Evolutionary conservation across 1,140 invertebrate genomes (phyloP).

Genomic region (Caenorhabditis inopinata): DNA sequence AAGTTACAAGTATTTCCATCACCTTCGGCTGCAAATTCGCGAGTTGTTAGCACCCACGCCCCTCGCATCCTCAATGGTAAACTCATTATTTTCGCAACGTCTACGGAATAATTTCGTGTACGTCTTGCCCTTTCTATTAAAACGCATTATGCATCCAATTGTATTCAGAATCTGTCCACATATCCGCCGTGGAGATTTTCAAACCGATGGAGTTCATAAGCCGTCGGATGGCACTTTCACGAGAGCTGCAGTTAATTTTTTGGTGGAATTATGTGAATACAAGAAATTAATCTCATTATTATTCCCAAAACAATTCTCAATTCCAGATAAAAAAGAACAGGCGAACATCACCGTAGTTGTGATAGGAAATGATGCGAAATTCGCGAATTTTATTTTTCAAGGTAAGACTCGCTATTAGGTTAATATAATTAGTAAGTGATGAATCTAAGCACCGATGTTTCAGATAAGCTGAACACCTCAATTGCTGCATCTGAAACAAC

Average conservation of each 20-base stretch:
- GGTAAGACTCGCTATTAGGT: too few relatives aligned
- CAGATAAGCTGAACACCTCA: too few relatives aligned
- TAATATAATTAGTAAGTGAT: neutral
- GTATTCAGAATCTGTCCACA: constrained; percentile 37
- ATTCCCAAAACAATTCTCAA: neutral
- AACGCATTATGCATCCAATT: neutral
- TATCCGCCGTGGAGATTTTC: constrained; percentile 34
- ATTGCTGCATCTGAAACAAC: too few relatives aligned
- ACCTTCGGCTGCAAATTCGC: neutral
- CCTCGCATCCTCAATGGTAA: neutral
- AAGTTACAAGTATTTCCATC: constrained; percentile 37
- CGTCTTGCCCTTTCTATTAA: too few relatives aligned
- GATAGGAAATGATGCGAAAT: constrained; percentile 23
- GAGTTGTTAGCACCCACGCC: neutral
- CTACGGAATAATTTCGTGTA: neutral
- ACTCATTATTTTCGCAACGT: neutral
- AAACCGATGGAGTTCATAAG: constrained; percentile 24
- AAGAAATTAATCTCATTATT: neutral
- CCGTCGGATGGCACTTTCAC: constrained; percentile 31
- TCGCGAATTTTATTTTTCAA: neutral
- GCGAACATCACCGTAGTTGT: neutral
- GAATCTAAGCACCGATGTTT: too few relatives aligned
- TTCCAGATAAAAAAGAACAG: neutral
- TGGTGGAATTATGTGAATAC: neutral
- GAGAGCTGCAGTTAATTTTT: neutral